Base-by-base conservation (phyloP, 2,888 invertebrate genomes). In the Drosophila dives region DNA sequence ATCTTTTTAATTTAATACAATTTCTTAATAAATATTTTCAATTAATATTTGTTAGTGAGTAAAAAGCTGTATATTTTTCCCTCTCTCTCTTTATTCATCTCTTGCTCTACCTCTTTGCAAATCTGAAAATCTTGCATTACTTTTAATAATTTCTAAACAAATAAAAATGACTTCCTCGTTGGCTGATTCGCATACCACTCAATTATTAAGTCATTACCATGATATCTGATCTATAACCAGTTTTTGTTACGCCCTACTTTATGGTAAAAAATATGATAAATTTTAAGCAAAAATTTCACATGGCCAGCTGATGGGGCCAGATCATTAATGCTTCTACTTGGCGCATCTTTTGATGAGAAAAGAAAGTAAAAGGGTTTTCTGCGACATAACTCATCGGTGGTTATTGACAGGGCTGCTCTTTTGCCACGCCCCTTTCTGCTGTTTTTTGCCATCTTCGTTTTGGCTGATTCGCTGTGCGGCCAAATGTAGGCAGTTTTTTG, bases 321-420 rank as follows among this genome's bases (percentile, higher is more conserved):
- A 64, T 72, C 64, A 45, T 77, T 79, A 79, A 71, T 71, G 64
- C 67, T 63, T 71, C 79, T 77, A 71, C 79, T 66, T 50, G 50
- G 40, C 66, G 48, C 72, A 65, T 77, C 53, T 66, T 36, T 55
- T 29, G 63, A 63, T 50, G 72, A 51, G 61, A 88, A 88, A 88
- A 88, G 89, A 85, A 85, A 85, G 85, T 85, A 83, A 88, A 81
- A 86, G 80, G 85, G 86, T 48, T 64, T 75, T 64, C n/a, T 71
- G 88, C 79, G 70, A 88, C 77, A 88, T 87, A 87, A 87, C 75
- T 87, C 88, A 84, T 80, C 67, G 66, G 61, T 58, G 77, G 36
- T 67, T 84, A 87, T 87, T 87, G 88, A 83, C 88, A 78, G 77
- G 70, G 67, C 58, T 53, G 29, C 40, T 55, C 59, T 23, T 69